Conservation (phyloP, 2,797 vertebrate species). For the Anguilla megastoma region DNA sequence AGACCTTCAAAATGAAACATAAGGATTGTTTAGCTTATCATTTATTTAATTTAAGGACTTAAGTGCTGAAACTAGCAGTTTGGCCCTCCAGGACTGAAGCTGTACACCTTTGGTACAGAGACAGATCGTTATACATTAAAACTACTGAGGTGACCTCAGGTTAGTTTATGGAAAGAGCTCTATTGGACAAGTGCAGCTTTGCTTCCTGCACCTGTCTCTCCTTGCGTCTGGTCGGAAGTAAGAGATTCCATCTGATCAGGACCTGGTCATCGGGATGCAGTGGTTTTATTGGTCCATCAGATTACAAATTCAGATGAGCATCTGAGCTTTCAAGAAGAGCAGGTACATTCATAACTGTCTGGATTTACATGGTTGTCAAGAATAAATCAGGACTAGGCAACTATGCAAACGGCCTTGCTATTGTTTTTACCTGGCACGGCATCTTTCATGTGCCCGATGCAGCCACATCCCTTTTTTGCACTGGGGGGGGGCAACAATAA, state of each 20-base stretch:
- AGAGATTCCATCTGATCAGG: background rate
- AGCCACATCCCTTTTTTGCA: background rate
- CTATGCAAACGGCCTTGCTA: constrained; percentile 13
- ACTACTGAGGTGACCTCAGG: background rate
- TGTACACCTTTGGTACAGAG: background rate
- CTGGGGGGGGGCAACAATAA: constrained; percentile 29
- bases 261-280: background rate
- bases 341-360: background rate
- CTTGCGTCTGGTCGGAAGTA: background rate
- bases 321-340: background rate
- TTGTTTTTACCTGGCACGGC: background rate
- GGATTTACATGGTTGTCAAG: constrained; percentile 25
- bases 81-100: background rate
- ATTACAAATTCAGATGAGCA: background rate
- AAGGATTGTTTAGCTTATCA: background rate
- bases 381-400: background rate
- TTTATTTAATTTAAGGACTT: background rate
- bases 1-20: background rate
- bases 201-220: background rate
- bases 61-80: background rate
- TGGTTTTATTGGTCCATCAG: background rate
- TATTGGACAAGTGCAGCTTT: background rate
- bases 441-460: background rate
- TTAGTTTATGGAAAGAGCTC: background rate
- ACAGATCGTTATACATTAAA: background rate